Evolutionary conservation across 2,797 vertebrate genomes (phyloP).

Genomic region (Lithobates sylvaticus): DNA sequence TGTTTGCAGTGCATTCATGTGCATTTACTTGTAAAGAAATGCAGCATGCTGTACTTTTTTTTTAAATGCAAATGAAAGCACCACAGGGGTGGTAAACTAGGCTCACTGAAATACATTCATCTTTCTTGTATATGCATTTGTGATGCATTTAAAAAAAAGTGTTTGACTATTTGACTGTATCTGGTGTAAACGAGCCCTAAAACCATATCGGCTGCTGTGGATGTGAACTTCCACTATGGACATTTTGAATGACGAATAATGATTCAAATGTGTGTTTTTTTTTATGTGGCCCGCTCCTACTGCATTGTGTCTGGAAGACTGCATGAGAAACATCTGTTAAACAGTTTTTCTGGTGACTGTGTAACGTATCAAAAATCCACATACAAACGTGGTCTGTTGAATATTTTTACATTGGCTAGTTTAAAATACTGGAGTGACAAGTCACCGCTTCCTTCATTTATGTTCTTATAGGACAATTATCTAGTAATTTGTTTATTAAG

Average conservation of each 20-base stretch:
- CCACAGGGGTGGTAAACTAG: too few relatives aligned
- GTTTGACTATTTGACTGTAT: too few relatives aligned
- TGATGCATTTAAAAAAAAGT: too few relatives aligned
- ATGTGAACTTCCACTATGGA: background rate
- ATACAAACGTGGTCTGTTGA: background rate
- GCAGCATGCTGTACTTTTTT: too few relatives aligned
- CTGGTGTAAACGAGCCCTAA: too few relatives aligned
- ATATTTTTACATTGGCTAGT: background rate
- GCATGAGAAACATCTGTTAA: background rate
- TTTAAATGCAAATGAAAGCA: too few relatives aligned
- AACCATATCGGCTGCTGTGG: too few relatives aligned
- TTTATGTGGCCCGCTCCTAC: background rate
- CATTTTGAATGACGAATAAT: too few relatives aligned
- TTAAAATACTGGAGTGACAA: background rate
- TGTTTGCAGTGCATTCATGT: too few relatives aligned
- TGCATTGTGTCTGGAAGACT: background rate
- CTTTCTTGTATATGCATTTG: too few relatives aligned
- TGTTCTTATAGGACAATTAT: background rate
- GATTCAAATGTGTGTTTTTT: background rate
- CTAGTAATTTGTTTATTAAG: constrained; percentile 8
- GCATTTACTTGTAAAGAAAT: too few relatives aligned
- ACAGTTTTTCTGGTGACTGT: background rate
- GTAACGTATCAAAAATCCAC: background rate
- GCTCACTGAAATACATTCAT: too few relatives aligned
- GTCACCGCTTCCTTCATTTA: background rate